A percentile compares a stretch with the other conserved stretches of the same genome.
Evolutionary conservation across 1,140 invertebrate genomes (phyloP).

Genomic region (Panonychus citri): DNA sequence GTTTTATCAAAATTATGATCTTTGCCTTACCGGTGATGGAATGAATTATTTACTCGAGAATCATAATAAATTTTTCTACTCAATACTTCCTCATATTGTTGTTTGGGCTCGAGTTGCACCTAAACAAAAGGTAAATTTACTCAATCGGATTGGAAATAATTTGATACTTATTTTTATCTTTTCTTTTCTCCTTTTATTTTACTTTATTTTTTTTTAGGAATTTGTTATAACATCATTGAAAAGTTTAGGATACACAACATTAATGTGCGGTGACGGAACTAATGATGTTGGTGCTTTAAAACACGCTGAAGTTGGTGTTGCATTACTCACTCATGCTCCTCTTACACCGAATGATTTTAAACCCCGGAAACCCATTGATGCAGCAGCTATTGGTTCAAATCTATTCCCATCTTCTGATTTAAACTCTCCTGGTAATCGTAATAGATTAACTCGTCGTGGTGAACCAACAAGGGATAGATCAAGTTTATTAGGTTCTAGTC

Average conservation of each 20-base stretch:
- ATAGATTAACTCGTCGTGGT: neutral
- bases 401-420: neutral
- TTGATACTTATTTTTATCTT: neutral
- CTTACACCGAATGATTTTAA: neutral
- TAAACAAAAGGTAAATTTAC: slow-evolving; percentile 48
- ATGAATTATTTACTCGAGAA: slow-evolving; percentile 42
- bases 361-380: neutral
- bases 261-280: slow-evolving; percentile 99
- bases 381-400: neutral
- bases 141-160: no score
- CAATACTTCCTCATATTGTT: slow-evolving; percentile 56
- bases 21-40: slow-evolving; percentile 84
- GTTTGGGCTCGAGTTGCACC: slow-evolving; percentile 84
- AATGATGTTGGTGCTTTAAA: slow-evolving; percentile 99
- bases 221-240: slow-evolving; percentile 73
- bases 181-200: slow-evolving; percentile 4
- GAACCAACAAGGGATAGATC: neutral
- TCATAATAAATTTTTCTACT: slow-evolving; percentile 36
- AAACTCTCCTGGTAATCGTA: neutral
- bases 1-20: slow-evolving; percentile 34
- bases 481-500: neutral
- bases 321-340: slow-evolving; percentile 4
- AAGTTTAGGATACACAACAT: slow-evolving; percentile 55
- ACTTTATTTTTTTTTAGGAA: slow-evolving; percentile 30
- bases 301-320: slow-evolving; percentile 74